Conservation (phyloP, 2,113 vertebrate genomes). For the Pyrgilauda ruficollis region DNA sequence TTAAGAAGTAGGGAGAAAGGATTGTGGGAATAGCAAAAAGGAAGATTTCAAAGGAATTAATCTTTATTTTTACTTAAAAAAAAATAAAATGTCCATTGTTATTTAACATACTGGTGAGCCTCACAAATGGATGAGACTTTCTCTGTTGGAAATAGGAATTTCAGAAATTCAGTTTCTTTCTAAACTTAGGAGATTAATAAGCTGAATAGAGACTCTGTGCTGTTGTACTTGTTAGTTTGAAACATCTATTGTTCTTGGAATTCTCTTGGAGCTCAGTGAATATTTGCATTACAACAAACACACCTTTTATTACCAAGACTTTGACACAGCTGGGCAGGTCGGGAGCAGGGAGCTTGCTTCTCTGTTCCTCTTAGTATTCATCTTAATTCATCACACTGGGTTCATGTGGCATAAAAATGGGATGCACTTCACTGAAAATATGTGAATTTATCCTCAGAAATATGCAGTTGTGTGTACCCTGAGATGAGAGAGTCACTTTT, state of each 20-base stretch:
- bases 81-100: not conserved
- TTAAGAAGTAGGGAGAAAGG: not conserved
- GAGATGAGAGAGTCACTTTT: slow-evolving; percentile 39
- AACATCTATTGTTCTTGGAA: not conserved
- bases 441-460: slow-evolving; percentile 7
- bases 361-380: not conserved
- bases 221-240: not conserved
- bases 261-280: not conserved
- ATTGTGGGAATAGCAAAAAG: not conserved
- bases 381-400: slow-evolving; percentile 47
- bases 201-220: not conserved
- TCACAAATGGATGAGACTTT: not conserved
- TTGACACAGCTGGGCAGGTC: not conserved
- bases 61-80: not conserved
- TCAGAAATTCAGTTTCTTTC: not conserved
- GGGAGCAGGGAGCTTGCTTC: not conserved
- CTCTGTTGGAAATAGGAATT: not conserved
- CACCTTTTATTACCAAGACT: not conserved
- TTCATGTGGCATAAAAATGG: slow-evolving; percentile 20
- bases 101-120: not conserved
- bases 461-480: not conserved
- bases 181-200: not conserved
- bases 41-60: not conserved
- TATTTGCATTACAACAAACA: not conserved
- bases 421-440: slow-evolving; percentile 37